A percentile compares a stretch with the other conserved stretches of the same genome.
These are phyloP conservation scores for Pinctada fucata DNA, from an alignment of 2,888 invertebrate genomes.

Conservation along the genomic window DNA sequence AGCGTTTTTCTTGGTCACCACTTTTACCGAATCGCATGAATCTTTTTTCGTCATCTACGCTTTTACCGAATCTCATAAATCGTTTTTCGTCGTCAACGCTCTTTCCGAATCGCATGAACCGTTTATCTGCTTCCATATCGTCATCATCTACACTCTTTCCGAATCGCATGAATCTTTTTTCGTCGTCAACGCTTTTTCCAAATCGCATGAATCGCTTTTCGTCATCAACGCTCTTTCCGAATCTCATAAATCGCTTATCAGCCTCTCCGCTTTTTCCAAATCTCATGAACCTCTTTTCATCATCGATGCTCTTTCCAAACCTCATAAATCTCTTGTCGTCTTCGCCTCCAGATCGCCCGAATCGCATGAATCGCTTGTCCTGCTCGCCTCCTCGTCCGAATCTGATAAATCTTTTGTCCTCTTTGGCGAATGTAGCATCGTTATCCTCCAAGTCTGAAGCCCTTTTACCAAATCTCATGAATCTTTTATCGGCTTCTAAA, in stretches of 20 bases:
- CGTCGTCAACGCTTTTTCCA: conserved; percentile 51
- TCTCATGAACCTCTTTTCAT: conserved; percentile 56
- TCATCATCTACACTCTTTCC: conserved; percentile 49
- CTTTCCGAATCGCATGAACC: conserved; percentile 52
- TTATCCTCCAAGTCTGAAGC: conserved; percentile 37
- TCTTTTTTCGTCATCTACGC: conserved; percentile 49
- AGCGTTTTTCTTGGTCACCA: conserved; percentile 51
- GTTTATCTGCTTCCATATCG: conserved; percentile 42
- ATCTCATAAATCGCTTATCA: conserved; percentile 54
- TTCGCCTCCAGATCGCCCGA: conserved; percentile 44
- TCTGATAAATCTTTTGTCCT: conserved; percentile 56
- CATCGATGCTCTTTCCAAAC: conserved; percentile 53
- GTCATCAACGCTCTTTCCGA: conserved; percentile 44
- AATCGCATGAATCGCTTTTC: conserved; percentile 67
- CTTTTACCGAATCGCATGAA: conserved; percentile 53
- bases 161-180: conserved; percentile 62
- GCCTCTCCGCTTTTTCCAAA: conserved; percentile 49
- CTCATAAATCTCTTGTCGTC: conserved; percentile 63
- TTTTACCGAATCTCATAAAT: conserved; percentile 60
- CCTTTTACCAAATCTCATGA: conserved; percentile 59
- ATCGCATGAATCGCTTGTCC: conserved; percentile 50
- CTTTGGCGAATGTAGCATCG: conserved; percentile 37
- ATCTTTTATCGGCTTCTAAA: conserved; percentile 55
- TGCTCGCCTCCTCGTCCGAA: conserved; percentile 52
- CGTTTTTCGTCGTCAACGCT: conserved; percentile 51